Evolutionary conservation across 2,888 invertebrate genomes (phyloP), one percentile per base, ranked within the genome.

Genomic region (Acanthoscelides obtectus): DNA sequence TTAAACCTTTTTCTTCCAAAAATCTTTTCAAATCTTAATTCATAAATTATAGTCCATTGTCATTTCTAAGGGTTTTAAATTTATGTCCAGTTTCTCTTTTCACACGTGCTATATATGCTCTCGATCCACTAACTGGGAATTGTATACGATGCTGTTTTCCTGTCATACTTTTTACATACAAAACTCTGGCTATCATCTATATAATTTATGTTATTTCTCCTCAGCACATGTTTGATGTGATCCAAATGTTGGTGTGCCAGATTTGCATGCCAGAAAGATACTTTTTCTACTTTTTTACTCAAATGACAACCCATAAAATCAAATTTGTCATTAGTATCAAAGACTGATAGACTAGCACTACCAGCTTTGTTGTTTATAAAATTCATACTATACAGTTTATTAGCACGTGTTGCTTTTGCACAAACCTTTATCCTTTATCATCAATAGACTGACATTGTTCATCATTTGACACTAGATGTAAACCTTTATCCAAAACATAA

Each of bases 11-110:
- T 69, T 69, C 73, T 17, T 67, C 8, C n/a, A n/a, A 21, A 78
- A 78, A 22, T 80, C 22, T n/a, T 77, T 71, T 68, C 71, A 66
- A 0, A 81, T n/a, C 64, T 21, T 77, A 73, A 71, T 81, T 81
- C 5, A 76, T 20, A 73, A 79, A 83, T 72, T 81, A 81, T n/a
- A 68, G 22, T 17, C 80, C 81, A 76, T 80, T 80, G 45, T 83
- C 82, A 65, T 71, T 77, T 71, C 81, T 68, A 4, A 83, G 72
- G 8, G 21, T 66, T 66, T 78, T 74, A 8, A 81, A 69, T 63
- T 72, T 79, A 22, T 78, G 77, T n/a, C 75, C 77, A 0, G 80
- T 81, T 66, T 71, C 68, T 73, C 79, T 82, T 75, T 83, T 80
- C 1, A 72, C 75, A 63, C 73, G 67, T 70, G 67, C 22, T 25